These are phyloP conservation scores for Tribolium castaneum DNA, from an alignment of 1,140 invertebrate species.

Conservation along the genomic window DNA sequence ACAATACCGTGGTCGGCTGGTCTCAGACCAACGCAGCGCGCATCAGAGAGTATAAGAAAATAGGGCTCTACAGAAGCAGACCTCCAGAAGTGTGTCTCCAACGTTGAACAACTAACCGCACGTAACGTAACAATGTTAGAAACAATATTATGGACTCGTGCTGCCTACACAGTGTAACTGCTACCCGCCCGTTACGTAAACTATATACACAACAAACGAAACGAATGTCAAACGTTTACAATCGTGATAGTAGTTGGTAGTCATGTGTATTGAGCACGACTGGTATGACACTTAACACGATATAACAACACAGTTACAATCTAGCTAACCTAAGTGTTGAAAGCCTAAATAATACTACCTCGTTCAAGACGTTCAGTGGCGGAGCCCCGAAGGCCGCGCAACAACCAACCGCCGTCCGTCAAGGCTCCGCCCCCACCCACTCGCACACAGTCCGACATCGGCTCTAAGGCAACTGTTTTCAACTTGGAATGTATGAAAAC, in stretches of 20 bases:
- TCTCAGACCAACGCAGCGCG: constrained; percentile 62
- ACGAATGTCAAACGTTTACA: constrained; percentile 60
- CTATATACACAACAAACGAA: constrained; percentile 56
- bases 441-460: constrained; percentile 42
- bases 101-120: constrained; percentile 48
- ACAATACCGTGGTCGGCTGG: constrained; percentile 63
- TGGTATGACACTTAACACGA: constrained; percentile 63
- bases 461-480: constrained; percentile 63
- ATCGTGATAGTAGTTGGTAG: constrained; percentile 60
- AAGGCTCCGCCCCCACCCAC: constrained; percentile 45
- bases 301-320: constrained; percentile 65
- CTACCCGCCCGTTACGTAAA: constrained; percentile 41
- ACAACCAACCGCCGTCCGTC: constrained; percentile 52
- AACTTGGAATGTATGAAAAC: constrained; percentile 64
- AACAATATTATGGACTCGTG: constrained; percentile 41
- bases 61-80: constrained; percentile 62
- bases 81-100: constrained; percentile 50
- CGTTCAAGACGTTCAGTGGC: constrained; percentile 46
- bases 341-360: constrained; percentile 64
- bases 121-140: constrained; percentile 36
- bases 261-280: constrained; percentile 65
- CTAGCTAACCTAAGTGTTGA: constrained; percentile 65
- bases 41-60: constrained; percentile 59
- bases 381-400: constrained; percentile 46
- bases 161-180: constrained; percentile 37